Percentiles rank a stretch among this genome's conserved stretches.
These are phyloP conservation scores for Pongo pygmaeus DNA, from an alignment of 2,113 vertebrate species.

Conservation along the genomic window DNA sequence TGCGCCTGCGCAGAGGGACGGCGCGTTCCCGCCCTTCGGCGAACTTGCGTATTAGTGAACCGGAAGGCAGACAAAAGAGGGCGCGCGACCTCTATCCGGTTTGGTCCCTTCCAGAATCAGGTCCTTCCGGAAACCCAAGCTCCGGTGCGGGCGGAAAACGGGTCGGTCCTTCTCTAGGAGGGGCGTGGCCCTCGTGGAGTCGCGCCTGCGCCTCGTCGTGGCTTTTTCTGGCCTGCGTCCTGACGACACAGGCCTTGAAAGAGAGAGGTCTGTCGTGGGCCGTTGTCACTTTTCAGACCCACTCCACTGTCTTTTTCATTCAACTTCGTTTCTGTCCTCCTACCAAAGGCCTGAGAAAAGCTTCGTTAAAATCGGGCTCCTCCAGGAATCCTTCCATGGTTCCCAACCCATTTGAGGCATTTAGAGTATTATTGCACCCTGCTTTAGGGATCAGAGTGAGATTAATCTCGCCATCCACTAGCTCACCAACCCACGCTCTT, in stretches of 20 bases:
- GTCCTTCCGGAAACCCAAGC: slow-evolving; percentile 35
- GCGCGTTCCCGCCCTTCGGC: rapidly evolving
- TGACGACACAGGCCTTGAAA: rapidly evolving
- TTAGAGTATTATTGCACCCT: neutral
- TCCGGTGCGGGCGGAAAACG: rapidly evolving
- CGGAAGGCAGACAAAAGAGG: neutral
- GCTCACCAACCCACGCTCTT: neutral
- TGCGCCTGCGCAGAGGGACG: neutral
- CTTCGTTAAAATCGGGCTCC: neutral
- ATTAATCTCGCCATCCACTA: neutral
- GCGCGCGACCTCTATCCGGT: slow-evolving; percentile 12
- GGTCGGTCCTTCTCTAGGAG: rapidly evolving
- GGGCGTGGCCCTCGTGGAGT: neutral
- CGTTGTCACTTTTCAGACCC: neutral
- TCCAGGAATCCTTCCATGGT: neutral
- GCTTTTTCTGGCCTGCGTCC: rapidly evolving
- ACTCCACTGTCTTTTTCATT: neutral
- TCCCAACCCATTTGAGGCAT: neutral
- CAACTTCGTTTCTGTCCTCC: neutral
- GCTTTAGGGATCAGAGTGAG: too few species aligned
- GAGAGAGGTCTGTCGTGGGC: rapidly evolving
- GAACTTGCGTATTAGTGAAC: rapidly evolving
- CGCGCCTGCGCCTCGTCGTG: rapidly evolving
- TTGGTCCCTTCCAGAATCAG: neutral
- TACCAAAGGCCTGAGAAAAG: neutral